Evolutionary conservation across 2,797 vertebrate species (phyloP).

Genomic region (Zalophus californianus): DNA sequence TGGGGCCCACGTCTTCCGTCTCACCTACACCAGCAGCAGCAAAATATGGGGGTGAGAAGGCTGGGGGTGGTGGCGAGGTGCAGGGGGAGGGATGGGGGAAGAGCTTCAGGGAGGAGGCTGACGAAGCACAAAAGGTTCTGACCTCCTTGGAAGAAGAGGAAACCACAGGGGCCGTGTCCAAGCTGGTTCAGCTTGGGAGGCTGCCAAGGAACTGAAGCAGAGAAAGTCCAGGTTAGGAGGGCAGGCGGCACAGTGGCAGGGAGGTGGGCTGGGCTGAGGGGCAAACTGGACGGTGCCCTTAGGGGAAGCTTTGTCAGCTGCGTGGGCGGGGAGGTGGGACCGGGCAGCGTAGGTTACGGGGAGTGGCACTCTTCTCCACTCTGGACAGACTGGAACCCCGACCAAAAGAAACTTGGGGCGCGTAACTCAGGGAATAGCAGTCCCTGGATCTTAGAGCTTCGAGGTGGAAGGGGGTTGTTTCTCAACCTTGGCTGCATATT

Average conservation of each 20-base stretch:
- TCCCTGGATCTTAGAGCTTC: background rate
- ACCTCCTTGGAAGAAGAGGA: constrained; percentile 67
- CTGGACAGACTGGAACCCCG: background rate
- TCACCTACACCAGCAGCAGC: constrained; percentile 74
- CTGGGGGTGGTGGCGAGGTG: background rate
- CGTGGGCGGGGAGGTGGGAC: too few relatives aligned
- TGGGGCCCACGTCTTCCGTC: constrained; percentile 68
- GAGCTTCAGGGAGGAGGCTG: constrained; percentile 42
- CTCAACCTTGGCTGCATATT: background rate
- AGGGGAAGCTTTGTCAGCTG: background rate
- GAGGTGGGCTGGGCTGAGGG: background rate
- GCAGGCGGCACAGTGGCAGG: background rate
- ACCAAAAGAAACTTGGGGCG: background rate
- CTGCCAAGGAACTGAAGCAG: constrained; percentile 51
- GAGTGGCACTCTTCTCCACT: background rate
- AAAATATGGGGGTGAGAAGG: constrained; percentile 70
- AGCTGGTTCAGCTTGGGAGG: constrained; percentile 35
- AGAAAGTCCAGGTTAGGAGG: constrained; percentile 59
- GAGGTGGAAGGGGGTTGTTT: background rate
- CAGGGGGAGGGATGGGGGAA: constrained; percentile 14
- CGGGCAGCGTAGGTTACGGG: background rate
- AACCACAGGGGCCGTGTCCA: constrained; percentile 8
- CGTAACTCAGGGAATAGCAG: background rate
- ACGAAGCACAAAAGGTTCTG: constrained; percentile 63
- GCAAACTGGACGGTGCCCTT: background rate